Evolutionary conservation across 1,140 invertebrate species (phyloP).

Genomic region (Papilio polyxenes): DNA sequence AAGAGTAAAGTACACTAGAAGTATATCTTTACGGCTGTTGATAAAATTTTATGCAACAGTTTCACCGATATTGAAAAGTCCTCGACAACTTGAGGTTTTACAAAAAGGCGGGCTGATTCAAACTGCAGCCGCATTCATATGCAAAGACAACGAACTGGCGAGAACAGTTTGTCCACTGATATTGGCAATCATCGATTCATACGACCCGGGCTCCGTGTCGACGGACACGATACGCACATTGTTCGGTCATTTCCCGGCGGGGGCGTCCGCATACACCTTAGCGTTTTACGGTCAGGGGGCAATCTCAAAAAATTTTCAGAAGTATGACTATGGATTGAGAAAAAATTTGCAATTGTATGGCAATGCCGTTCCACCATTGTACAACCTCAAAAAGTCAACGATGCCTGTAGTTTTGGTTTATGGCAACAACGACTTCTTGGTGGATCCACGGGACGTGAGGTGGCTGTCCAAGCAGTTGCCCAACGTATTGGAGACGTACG

Average conservation of each 20-base stretch:
- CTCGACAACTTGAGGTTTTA: conserved; percentile 49
- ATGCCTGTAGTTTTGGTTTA: conserved; percentile 70
- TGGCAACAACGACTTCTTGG: conserved; percentile 65
- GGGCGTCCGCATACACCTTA: conserved; percentile 86
- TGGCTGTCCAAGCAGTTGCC: conserved; percentile 60
- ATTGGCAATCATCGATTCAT: conserved; percentile 47
- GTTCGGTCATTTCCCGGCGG: conserved; percentile 86
- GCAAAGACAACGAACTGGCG: conserved; percentile 46
- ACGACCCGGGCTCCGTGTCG: conserved; percentile 56
- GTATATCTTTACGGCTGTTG: conserved; percentile 39
- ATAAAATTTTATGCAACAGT: conserved; percentile 38
- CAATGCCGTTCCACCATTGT: conserved; percentile 74
- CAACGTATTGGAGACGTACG: conserved; percentile 55
- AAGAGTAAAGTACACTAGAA: conserved; percentile 52
- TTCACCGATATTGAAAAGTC: conserved; percentile 36
- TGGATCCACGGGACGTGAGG: conserved; percentile 58
- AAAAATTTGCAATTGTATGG: conserved; percentile 79
- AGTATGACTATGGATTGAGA: conserved; percentile 80
- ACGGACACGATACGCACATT: conserved; percentile 47
- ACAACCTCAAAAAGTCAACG: conserved; percentile 77
- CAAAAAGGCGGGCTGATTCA: conserved; percentile 51
- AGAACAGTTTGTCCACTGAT: conserved; percentile 45
- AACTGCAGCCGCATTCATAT: conserved; percentile 52
- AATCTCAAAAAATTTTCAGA: conserved; percentile 63
- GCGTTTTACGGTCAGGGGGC: conserved; percentile 82